Evolutionary conservation across 2,797 vertebrate genomes (phyloP).

Genomic region (Todus mexicanus): DNA sequence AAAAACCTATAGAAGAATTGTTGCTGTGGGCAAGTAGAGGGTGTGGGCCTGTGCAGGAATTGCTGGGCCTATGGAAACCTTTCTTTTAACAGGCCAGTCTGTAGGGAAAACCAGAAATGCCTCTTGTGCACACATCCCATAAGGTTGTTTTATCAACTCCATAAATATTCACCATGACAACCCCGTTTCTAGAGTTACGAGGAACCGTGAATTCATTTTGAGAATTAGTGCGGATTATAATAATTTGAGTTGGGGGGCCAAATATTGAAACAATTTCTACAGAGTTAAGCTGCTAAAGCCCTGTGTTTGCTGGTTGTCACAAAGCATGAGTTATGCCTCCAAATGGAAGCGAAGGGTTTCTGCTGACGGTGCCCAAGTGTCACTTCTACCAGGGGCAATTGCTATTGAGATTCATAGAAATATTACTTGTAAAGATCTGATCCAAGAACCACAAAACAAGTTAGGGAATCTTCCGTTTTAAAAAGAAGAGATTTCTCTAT

Average conservation of each 20-base stretch:
- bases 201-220: not conserved
- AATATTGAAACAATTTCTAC: not conserved
- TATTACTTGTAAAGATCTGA: not conserved
- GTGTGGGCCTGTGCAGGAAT: not conserved
- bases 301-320: not conserved
- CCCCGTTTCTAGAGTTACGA: not conserved
- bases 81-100: not conserved
- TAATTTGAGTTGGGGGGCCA: not conserved
- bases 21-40: conserved; percentile 49
- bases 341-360: not conserved
- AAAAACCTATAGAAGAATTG: not conserved
- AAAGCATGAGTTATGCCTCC: not conserved
- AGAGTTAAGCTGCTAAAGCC: not conserved
- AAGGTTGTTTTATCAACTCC: not conserved
- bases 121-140: not conserved
- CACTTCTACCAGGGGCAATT: not conserved
- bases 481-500: not conserved
- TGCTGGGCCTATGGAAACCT: not conserved
- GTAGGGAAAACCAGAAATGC: not conserved
- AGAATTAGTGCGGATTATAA: not conserved
- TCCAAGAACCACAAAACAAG: not conserved
- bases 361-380: not conserved
- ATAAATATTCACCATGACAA: conserved; percentile 37
- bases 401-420: not conserved
- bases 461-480: not conserved